Evolutionary conservation across 2,888 invertebrate species (phyloP).

Genomic region (Hymenopus coronatus): DNA sequence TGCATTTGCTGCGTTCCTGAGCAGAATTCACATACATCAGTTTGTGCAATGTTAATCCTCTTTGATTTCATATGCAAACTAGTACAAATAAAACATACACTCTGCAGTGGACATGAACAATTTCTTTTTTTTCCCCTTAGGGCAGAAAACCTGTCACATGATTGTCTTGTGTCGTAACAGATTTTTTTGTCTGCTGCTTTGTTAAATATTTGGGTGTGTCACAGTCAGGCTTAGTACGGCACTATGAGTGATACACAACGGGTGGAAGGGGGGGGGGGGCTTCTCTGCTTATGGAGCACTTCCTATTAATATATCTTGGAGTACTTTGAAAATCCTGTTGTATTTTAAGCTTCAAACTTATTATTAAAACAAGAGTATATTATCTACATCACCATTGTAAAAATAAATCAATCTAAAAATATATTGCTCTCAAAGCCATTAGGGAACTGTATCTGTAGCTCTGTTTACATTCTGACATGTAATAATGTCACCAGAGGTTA

Average conservation of each 20-base stretch:
- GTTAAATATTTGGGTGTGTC: background rate
- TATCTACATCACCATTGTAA: background rate
- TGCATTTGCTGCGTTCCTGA: background rate
- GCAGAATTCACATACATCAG: background rate
- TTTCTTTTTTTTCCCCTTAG: background rate
- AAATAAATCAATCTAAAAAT: slow-evolving; percentile 3
- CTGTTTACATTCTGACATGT: no score
- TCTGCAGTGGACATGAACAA: background rate
- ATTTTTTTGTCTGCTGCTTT: background rate
- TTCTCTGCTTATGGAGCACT: background rate
- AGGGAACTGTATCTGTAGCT: background rate
- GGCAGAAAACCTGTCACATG: background rate
- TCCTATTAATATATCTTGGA: background rate
- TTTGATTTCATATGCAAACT: background rate
- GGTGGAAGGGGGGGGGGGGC: no score
- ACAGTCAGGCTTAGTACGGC: background rate
- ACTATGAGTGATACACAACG: no score
- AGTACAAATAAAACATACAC: background rate
- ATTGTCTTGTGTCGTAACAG: background rate
- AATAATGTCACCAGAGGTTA: no score
- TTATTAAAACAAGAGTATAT: background rate
- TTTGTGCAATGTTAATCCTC: background rate
- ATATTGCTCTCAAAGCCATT: slow-evolving; percentile 2
- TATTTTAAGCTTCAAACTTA: background rate
- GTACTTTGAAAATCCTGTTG: background rate